Evolutionary conservation across 2,888 invertebrate genomes (phyloP), one percentile per base, ranked within the genome.

Genomic region (Biston stratarius): DNA sequence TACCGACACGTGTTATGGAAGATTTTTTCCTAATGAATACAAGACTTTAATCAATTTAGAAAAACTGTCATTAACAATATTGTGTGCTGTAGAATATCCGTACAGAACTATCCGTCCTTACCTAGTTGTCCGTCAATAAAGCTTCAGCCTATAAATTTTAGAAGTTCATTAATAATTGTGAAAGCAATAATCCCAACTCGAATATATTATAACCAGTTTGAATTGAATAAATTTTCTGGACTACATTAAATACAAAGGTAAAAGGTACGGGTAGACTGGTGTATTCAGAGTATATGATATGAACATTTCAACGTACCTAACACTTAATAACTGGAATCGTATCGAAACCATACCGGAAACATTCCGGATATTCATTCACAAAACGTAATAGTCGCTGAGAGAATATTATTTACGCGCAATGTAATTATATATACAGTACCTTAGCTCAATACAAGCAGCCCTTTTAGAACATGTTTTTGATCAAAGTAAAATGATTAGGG

Each of bases 361-460:
- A 52, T 52, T 47, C 66, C 66, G 66, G 61, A 66, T 66, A 61
- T 66, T 66, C 66, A 66, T 66, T 61, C 66, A 66, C 51, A 57
- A 61, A 61, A 61, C 34, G 66, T 66, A 66, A 66, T 66, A 66
- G 61, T 61, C 52, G 66, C 52, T 53, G 65, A 65, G 64, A 52
- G 66, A 66, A 42, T 58, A 66, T 56, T 58, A 66, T 56, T 48
- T 15, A 8, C 1, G 3, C 15, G 7, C 40, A 52, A 24, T 61
- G 12, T 45, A 61, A 34, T 38, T 34, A 14, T 44, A 0, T 15
- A 6, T 3, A 5, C 24, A 52, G 61, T 66, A 63, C 40, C 0
- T 36, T 11, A 60, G 44, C 49, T 55, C 38, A 33, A 10, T 40
- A 12, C 12, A 33, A 34, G 2, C 24, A 45, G 45, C 11, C 10